These are phyloP conservation scores for Vannuccia rotundouncinata DNA, from an alignment of 2,888 invertebrate species.

Conservation along the genomic window DNA sequence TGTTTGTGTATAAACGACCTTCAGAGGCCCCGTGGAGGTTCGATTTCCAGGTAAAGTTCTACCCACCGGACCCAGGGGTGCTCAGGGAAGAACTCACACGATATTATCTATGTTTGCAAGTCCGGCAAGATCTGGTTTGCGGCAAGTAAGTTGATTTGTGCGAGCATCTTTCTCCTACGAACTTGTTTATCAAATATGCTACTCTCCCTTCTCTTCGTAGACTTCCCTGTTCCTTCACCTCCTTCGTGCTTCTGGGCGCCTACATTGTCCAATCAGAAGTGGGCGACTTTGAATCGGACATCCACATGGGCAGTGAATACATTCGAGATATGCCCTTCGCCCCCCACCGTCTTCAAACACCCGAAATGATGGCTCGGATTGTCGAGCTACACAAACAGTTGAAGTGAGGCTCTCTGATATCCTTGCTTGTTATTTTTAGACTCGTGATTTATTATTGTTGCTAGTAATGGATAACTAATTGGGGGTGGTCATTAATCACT, in stretches of 20 bases:
- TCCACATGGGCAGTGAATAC: conserved; percentile 61
- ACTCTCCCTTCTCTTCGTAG: too few species aligned
- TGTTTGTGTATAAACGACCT: neutral
- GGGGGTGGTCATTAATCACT: too few species aligned
- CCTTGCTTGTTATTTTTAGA: too few species aligned
- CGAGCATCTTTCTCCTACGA: too few species aligned
- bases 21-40: conserved; percentile 66
- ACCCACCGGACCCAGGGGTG: conserved; percentile 93
- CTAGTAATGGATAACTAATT: too few species aligned
- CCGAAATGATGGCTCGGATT: conserved; percentile 85
- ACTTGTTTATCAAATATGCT: too few species aligned
- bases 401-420: too few species aligned
- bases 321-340: conserved; percentile 85
- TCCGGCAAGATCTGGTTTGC: conserved; percentile 66
- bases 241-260: conserved; percentile 86
- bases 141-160: conserved; percentile 46
- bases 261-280: conserved; percentile 88
- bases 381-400: conserved; percentile 74
- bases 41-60: conserved; percentile 94
- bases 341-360: conserved; percentile 69
- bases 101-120: conserved; percentile 89
- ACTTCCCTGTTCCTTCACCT: conserved; percentile 90
- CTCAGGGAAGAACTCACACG: conserved; percentile 65
- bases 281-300: conserved; percentile 75
- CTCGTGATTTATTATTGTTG: too few species aligned